These are phyloP conservation scores for Limonius californicus DNA, from an alignment of 1,140 invertebrate genomes.

Conservation along the genomic window DNA sequence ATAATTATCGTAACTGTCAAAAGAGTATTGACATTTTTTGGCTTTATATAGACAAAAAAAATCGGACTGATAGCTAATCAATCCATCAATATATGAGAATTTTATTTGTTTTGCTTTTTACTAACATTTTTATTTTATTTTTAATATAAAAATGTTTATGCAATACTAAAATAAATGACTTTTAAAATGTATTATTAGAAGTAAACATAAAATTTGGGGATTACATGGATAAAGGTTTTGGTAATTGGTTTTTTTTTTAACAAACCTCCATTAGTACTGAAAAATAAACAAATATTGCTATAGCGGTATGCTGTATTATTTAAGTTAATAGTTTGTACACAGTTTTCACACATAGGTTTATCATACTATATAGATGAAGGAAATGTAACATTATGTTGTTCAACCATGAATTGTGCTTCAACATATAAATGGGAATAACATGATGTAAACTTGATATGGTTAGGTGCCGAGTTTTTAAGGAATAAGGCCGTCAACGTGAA, in stretches of 20 bases:
- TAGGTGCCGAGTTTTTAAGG: slow-evolving; percentile 10
- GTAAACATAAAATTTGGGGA: neutral
- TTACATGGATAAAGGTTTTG: too few relatives aligned
- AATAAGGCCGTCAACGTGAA: neutral
- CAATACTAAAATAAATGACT: too few relatives aligned
- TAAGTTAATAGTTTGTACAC: neutral
- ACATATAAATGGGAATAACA: slow-evolving; percentile 3
- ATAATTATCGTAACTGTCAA: too few relatives aligned
- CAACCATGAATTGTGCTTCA: neutral
- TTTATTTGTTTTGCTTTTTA: too few relatives aligned
- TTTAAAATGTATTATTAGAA: too few relatives aligned
- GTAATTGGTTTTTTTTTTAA: too few relatives aligned
- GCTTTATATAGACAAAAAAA: too few relatives aligned
- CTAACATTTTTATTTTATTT: too few relatives aligned
- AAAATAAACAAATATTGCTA: slow-evolving; percentile 1
- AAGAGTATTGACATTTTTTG: too few relatives aligned
- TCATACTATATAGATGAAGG: slow-evolving; percentile 8
- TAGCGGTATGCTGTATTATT: slow-evolving; percentile 10
- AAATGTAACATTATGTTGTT: slow-evolving; percentile 9
- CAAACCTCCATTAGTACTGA: neutral
- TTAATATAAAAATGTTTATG: too few relatives aligned
- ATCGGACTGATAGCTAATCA: too few relatives aligned
- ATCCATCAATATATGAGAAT: too few relatives aligned
- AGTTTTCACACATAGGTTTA: slow-evolving; percentile 7
- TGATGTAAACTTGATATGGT: slow-evolving; percentile 22